Evolutionary conservation across 2,888 invertebrate species (phyloP).

Genomic region (Heliconius hortense): DNA sequence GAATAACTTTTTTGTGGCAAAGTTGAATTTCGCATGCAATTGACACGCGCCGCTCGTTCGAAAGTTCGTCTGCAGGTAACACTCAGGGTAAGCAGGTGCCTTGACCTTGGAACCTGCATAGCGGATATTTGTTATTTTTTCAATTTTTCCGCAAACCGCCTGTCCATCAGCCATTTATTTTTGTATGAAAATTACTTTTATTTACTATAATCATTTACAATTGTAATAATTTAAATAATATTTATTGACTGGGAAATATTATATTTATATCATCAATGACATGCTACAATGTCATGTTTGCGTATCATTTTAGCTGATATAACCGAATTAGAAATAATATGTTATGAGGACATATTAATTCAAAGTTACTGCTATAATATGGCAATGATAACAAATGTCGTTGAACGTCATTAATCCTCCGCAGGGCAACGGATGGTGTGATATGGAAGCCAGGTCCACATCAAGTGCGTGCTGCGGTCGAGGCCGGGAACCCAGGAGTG

Average conservation of each 20-base stretch:
- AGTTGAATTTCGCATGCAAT: slow-evolving; percentile 41
- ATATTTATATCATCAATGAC: neutral
- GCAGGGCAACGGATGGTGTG: slow-evolving; percentile 72
- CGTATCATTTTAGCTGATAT: slow-evolving; percentile 25
- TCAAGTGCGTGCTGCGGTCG: slow-evolving; percentile 68
- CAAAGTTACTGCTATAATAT: slow-evolving; percentile 48
- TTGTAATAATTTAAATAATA: neutral
- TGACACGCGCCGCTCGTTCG: slow-evolving; percentile 54
- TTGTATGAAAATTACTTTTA: slow-evolving; percentile 3
- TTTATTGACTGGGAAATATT: neutral
- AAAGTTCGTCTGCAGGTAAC: slow-evolving; percentile 66
- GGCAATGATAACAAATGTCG: slow-evolving; percentile 62
- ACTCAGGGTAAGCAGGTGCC: slow-evolving; percentile 73
- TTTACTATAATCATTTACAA: slow-evolving; percentile 1
- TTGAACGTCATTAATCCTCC: slow-evolving; percentile 71
- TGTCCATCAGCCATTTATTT: slow-evolving; percentile 21
- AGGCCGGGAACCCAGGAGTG: slow-evolving; percentile 74
- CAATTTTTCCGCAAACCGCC: slow-evolving; percentile 65
- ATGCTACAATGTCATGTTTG: slow-evolving; percentile 10
- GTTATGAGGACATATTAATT: slow-evolving; percentile 48
- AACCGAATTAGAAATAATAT: slow-evolving; percentile 40
- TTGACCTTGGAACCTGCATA: slow-evolving; percentile 69
- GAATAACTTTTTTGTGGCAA: neutral
- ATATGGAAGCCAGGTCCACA: slow-evolving; percentile 68
- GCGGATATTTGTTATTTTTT: slow-evolving; percentile 69